Evolutionary conservation across 2,888 invertebrate genomes (phyloP), one percentile per base, ranked within the genome.

Genomic region (Epicampocera succincta): DNA sequence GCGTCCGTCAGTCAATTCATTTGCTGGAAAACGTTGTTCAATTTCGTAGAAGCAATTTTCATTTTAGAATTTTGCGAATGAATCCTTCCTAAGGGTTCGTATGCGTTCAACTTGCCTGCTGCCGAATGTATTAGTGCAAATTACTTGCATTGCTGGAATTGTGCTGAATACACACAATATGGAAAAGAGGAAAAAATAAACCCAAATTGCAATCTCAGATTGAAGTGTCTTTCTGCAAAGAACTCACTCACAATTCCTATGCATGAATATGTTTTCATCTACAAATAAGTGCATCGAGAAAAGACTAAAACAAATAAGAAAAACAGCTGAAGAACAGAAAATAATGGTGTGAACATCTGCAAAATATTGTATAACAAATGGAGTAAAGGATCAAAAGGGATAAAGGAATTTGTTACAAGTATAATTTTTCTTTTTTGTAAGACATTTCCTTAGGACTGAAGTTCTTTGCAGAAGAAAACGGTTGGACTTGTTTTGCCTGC

Each of bases 121-220:
- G 44, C 40, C 38, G n/a, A 33, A 40, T 60, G 52, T 13, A 73
- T 61, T 61, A 54, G 54, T 54, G 68, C 61, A 74, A 63, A 69
- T 69, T 74, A 63, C 63, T 74, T 69, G 54, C 63, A 50, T 74
- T 74, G 56, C 74, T 50, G 11, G 40, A 50, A 69, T 63, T 74
- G 12, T 80, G 79, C 79, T 74, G 68, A 61, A 69, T 63, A 1
- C 46, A 63, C 79, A 69, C 15, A 52, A 33, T 33, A 33, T 9
- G 3, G 3, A 48, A 21, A 48, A 72, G 12, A 38, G 3, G 60
- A 48, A 68, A 19, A 50, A 33, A 46, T 12, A 75, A 66, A 50
- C 8, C 60, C 65, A 77, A 72, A 72, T 72, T 78, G 58, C 44
- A 66, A 50, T 58, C 65, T 58, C 38, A 78, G 65, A 60, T 42